A percentile compares a stretch with the other conserved stretches of the same genome.
Evolutionary conservation across 1,140 invertebrate species (phyloP).

Genomic region (Bicyclus anynana): DNA sequence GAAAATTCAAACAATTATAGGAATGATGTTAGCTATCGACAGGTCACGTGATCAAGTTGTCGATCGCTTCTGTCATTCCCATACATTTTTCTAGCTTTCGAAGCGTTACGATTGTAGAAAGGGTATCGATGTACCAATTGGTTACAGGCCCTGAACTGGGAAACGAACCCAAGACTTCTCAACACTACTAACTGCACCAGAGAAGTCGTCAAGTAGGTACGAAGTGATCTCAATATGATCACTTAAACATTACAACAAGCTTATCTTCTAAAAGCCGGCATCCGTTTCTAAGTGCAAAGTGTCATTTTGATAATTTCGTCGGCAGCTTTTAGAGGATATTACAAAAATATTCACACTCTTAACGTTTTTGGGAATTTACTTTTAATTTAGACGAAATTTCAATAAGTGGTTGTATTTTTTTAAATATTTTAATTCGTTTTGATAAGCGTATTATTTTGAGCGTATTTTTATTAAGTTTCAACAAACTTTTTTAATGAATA

Average conservation of each 20-base stretch:
- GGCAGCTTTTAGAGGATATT: conserved; percentile 12
- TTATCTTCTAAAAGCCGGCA: background rate
- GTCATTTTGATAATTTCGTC: conserved; percentile 9
- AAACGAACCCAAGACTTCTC: too few relatives aligned
- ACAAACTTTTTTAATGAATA: background rate
- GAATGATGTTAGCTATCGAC: too few relatives aligned
- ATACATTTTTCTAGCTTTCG: too few relatives aligned
- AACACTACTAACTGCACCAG: too few relatives aligned
- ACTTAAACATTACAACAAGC: background rate
- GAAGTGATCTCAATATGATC: background rate
- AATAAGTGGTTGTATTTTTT: background rate
- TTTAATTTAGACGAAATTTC: background rate
- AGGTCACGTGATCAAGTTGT: too few relatives aligned
- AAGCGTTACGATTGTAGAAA: too few relatives aligned
- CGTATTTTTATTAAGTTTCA: background rate
- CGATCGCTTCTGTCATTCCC: too few relatives aligned
- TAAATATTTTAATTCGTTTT: background rate
- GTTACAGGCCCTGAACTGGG: too few relatives aligned
- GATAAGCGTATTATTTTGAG: too few relatives aligned
- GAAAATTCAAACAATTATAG: too few relatives aligned
- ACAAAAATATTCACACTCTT: conserved; percentile 15
- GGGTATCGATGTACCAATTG: too few relatives aligned
- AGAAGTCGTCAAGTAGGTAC: too few relatives aligned
- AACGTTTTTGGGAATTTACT: background rate
- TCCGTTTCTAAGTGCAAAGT: conserved; percentile 13